These are phyloP conservation scores for Arvicanthis niloticus DNA, from an alignment of 2,113 vertebrate species.

Conservation along the genomic window DNA sequence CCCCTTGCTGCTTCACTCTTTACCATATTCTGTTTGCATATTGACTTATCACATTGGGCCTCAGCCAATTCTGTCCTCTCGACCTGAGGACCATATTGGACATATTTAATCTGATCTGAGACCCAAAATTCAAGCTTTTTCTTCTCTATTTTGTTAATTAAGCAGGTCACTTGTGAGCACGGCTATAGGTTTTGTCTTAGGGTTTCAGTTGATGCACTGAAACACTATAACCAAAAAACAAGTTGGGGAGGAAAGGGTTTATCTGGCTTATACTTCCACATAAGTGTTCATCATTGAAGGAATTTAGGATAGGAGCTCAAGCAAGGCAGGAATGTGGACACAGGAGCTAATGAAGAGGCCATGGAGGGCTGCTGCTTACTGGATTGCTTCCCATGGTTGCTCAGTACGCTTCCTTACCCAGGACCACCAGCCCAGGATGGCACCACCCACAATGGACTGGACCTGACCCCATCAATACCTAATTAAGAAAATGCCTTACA, in stretches of 20 bases:
- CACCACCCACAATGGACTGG: not conserved
- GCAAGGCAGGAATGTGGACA: not conserved
- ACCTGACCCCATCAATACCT: not conserved
- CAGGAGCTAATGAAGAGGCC: not conserved
- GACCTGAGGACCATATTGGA: not conserved
- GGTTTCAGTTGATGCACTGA: not conserved
- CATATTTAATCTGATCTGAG: not conserved
- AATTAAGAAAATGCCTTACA: not conserved
- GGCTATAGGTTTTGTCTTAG: not conserved
- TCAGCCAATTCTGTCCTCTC: not conserved
- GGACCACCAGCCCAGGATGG: not conserved
- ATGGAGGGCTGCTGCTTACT: not conserved
- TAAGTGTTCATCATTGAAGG: not conserved
- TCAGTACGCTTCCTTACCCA: not conserved
- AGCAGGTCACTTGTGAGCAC: not conserved
- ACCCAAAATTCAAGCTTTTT: not conserved
- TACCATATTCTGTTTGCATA: not conserved
- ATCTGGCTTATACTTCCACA: not conserved
- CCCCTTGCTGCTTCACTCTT: not conserved
- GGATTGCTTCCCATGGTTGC: not conserved
- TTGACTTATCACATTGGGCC: not conserved
- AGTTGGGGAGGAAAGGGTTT: not conserved
- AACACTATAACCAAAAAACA: not conserved
- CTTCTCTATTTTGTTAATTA: slow-evolving; percentile 37
- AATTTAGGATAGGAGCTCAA: no score